Evolutionary conservation across 2,113 vertebrate species (phyloP).

Genomic region (Phodopus roborovskii): DNA sequence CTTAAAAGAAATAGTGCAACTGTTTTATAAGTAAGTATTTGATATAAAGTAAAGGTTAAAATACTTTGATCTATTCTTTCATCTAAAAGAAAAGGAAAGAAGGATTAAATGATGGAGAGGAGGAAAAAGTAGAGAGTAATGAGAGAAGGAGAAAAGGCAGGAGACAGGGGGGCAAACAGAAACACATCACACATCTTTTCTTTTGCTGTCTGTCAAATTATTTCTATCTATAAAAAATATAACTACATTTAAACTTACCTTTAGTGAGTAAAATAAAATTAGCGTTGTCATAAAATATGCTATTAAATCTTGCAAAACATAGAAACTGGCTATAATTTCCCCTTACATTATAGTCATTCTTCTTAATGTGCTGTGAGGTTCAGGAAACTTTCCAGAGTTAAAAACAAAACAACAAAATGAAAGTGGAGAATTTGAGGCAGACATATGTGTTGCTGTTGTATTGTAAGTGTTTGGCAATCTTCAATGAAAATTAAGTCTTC

Average conservation of each 20-base stretch:
- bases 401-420: slow-evolving; percentile 7
- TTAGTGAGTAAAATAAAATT: slow-evolving; percentile 4
- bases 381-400: slow-evolving; percentile 23
- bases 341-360: slow-evolving; percentile 9
- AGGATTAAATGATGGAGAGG: background rate
- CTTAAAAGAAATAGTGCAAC: background rate
- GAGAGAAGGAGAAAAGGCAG: too few relatives aligned
- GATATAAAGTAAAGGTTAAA: background rate
- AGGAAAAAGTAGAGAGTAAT: background rate
- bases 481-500: slow-evolving; percentile 52
- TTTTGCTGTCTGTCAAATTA: background rate
- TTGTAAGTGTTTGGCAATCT: background rate
- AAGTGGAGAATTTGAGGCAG: background rate
- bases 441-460: background rate
- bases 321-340: slow-evolving; percentile 19
- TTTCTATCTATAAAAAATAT: slow-evolving; percentile 41
- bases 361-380: slow-evolving; percentile 27
- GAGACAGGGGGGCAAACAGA: background rate
- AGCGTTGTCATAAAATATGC: slow-evolving; percentile 35
- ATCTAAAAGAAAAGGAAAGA: background rate
- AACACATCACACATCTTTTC: background rate
- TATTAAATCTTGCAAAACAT: slow-evolving; percentile 14
- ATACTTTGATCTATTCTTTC: background rate
- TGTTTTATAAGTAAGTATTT: background rate
- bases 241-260: background rate